These are phyloP conservation scores for Rana temporaria DNA, from an alignment of 2,113 vertebrate species.

Conservation along the genomic window DNA sequence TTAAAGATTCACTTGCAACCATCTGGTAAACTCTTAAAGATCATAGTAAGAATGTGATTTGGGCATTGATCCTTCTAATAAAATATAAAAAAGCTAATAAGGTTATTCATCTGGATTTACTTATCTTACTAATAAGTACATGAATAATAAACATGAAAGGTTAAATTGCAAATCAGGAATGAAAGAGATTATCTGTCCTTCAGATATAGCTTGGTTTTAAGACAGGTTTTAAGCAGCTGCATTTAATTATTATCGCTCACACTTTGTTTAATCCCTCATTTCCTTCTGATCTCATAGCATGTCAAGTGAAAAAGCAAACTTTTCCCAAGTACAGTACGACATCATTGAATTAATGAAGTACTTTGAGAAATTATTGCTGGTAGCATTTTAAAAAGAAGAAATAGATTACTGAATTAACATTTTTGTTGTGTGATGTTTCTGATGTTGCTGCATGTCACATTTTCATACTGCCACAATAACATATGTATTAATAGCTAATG, in stretches of 20 bases:
- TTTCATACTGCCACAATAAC: slow-evolving; percentile 16
- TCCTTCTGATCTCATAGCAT: slow-evolving; percentile 53
- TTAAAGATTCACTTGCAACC: slow-evolving; percentile 29
- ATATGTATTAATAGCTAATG: not conserved
- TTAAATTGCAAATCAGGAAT: slow-evolving; percentile 57
- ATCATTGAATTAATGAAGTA: slow-evolving; percentile 43
- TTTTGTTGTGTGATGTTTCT: slow-evolving; percentile 12
- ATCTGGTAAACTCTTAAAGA: slow-evolving; percentile 36
- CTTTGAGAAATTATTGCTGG: slow-evolving; percentile 37
- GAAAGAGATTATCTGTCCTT: slow-evolving; percentile 57
- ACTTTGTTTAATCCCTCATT: slow-evolving; percentile 55
- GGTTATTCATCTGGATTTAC: slow-evolving; percentile 52
- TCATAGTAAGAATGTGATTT: slow-evolving; percentile 51
- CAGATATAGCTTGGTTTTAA: slow-evolving; percentile 46
- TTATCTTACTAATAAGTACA: slow-evolving; percentile 55
- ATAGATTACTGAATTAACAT: slow-evolving; percentile 43
- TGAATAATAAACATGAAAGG: slow-evolving; percentile 57
- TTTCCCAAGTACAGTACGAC: slow-evolving; percentile 44
- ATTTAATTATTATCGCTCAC: slow-evolving; percentile 55
- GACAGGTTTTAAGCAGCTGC: slow-evolving; percentile 55
- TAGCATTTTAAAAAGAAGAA: slow-evolving; percentile 43
- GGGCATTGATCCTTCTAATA: slow-evolving; percentile 51
- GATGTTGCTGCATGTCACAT: slow-evolving; percentile 16
- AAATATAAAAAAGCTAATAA: slow-evolving; percentile 54
- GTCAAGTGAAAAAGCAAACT: slow-evolving; percentile 53